Percentiles rank a stretch among this genome's conserved stretches.
These are phyloP conservation scores for Gryllus longicercus DNA, from an alignment of 2,888 invertebrate genomes.

Conservation along the genomic window DNA sequence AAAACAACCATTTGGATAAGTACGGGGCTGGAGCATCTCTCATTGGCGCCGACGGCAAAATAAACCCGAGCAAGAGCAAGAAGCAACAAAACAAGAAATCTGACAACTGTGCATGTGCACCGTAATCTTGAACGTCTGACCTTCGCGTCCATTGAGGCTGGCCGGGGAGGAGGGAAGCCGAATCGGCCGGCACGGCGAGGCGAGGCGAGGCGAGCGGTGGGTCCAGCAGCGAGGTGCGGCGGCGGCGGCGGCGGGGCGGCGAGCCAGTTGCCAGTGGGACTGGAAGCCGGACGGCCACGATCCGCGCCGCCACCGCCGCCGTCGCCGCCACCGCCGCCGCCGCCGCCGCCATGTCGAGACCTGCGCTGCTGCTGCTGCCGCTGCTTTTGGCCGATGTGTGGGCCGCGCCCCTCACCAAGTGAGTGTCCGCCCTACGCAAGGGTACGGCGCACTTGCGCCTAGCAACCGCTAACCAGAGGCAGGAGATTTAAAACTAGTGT, in stretches of 20 bases:
- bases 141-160: background rate
- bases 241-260: background rate
- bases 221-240: slow-evolving; percentile 1
- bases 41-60: background rate
- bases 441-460: too few species aligned
- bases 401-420: slow-evolving; percentile 1
- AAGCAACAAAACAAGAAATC: background rate
- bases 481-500: too few species aligned
- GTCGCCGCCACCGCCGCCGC: background rate
- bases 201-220: background rate
- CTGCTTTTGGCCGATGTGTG: background rate
- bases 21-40: background rate
- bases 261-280: background rate
- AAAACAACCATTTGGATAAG: background rate
- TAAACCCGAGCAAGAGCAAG: background rate
- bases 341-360: background rate
- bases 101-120: background rate
- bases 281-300: background rate
- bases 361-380: background rate
- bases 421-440: background rate
- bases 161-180: background rate
- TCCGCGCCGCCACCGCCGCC: background rate
- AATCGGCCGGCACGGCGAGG: background rate
- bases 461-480: too few species aligned
- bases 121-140: slow-evolving; percentile 2